Base-by-base conservation (phyloP, 2,888 invertebrate genomes). In the Cremastinae sp. region DNA sequence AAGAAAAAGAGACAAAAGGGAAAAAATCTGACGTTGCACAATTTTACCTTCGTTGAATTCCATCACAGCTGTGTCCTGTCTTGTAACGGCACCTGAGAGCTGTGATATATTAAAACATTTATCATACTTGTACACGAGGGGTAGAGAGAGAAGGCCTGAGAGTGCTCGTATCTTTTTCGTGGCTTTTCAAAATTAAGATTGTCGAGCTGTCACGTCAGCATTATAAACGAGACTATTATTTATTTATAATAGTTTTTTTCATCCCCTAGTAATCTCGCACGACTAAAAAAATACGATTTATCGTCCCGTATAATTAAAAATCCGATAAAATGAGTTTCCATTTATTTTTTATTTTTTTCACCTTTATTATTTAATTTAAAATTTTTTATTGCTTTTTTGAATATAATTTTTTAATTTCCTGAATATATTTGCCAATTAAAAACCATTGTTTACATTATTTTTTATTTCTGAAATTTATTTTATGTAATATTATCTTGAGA, bases 161-260 rank as follows among this genome's bases (percentile, higher is more conserved):
- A 20, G 61, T 3, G 28, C 14, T 45, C 14, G 4, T 12, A 12
- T 37, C 8, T 20, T 51, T 47, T 5, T 49, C n/a, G 16, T 39
- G 62, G 22, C 20, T 49, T 64, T 18, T 7, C 49, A 20, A 51
- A 20, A 51, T 64, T 39, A 41, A 64, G 51, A 4, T 8, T n/a
- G 20, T 37, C 18, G 51, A 51, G 37, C 39, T 39, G 39, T 51
- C 51, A 39, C 20, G 62, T 64, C 51, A 14, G 35, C 16, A 20
- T 64, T 51, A 8, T 18, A 37, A 64, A 64, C 20, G 39, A 49
- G 16, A 51, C 37, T 51, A n/a, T 64, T 5, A 45, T 45, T 45
- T 45, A 45, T 45, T 45, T 12, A 45, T 45, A 12, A 45, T 12
- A 45, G 14, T 45, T 45, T 45, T 45, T 12, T 4, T 14, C n/a